A percentile compares a stretch with the other conserved stretches of the same genome.
phyloP scores from a whole-genome alignment of 2,888 invertebrate species.

The Syrista parreyssii region DNA sequence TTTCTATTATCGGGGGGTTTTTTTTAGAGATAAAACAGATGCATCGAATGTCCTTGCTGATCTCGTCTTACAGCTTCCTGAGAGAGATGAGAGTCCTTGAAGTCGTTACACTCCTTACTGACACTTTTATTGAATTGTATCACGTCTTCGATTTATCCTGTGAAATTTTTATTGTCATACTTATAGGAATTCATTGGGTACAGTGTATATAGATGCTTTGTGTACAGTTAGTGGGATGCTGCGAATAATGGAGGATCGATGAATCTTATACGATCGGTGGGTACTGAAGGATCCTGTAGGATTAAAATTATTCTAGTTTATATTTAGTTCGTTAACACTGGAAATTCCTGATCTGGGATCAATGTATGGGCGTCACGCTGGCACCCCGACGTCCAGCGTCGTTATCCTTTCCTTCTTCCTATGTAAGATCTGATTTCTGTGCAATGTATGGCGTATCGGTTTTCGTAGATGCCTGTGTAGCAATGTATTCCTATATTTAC shows the following conservation, averaged over 20 bases:
- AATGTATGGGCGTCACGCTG: conserved; percentile 28
- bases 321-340: not conserved
- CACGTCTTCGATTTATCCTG: not conserved
- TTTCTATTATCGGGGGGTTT: not conserved
- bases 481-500: not conserved
- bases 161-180: not conserved
- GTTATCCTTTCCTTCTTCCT: conserved; percentile 38
- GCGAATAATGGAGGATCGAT: not conserved
- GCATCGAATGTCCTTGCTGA: conserved; percentile 52
- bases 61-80: conserved; percentile 61
- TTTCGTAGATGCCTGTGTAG: not conserved
- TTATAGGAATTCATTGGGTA: not conserved
- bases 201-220: not conserved
- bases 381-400: conserved; percentile 27
- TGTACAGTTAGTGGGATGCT: not conserved
- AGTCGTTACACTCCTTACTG: conserved; percentile 52
- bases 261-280: not conserved
- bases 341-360: not conserved
- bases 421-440: conserved; percentile 43
- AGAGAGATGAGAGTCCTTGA: conserved; percentile 59
- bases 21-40: conserved; percentile 10
- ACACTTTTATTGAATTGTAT: conserved; percentile 21
- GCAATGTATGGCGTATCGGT: conserved; percentile 30
- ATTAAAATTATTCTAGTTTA: not conserved
- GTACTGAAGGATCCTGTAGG: not conserved